Conservation (phyloP, 1,140 invertebrate genomes). For the Drosophila pruinosa region DNA sequence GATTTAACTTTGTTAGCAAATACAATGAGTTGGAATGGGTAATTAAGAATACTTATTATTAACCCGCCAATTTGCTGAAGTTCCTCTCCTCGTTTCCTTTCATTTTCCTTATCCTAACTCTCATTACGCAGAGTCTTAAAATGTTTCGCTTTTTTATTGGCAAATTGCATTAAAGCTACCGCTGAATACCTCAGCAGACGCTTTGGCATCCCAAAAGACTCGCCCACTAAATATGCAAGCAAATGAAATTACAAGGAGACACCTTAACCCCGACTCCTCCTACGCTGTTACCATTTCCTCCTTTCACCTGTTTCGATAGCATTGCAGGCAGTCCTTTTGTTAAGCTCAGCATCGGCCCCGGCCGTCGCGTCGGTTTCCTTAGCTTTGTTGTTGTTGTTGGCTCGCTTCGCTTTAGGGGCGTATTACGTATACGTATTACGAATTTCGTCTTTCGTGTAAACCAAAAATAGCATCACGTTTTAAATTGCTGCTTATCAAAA, state of each 20-base stretch:
- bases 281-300: background rate
- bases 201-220: slow-evolving; percentile 19
- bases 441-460: slow-evolving; percentile 36
- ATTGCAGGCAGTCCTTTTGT: slow-evolving; percentile 19
- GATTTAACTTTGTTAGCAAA: no score
- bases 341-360: slow-evolving; percentile 20
- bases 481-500: slow-evolving; percentile 82
- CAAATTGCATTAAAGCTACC: slow-evolving; percentile 38
- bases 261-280: background rate
- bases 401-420: slow-evolving; percentile 5
- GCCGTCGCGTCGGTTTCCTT: background rate
- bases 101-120: background rate
- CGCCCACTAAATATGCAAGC: slow-evolving; percentile 50
- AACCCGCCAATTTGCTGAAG: background rate
- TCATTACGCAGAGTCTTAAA: slow-evolving; percentile 15
- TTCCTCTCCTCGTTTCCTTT: background rate
- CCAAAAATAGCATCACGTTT: slow-evolving; percentile 81
- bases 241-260: slow-evolving; percentile 51
- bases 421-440: slow-evolving; percentile 14
- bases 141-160: slow-evolving; percentile 30
- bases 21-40: background rate
- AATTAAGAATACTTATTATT: background rate
- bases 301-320: background rate
- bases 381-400: background rate
- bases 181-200: slow-evolving; percentile 33